phyloP scores from a whole-genome alignment of 2,113 vertebrate genomes.

The Anser brachyrhynchus region DNA sequence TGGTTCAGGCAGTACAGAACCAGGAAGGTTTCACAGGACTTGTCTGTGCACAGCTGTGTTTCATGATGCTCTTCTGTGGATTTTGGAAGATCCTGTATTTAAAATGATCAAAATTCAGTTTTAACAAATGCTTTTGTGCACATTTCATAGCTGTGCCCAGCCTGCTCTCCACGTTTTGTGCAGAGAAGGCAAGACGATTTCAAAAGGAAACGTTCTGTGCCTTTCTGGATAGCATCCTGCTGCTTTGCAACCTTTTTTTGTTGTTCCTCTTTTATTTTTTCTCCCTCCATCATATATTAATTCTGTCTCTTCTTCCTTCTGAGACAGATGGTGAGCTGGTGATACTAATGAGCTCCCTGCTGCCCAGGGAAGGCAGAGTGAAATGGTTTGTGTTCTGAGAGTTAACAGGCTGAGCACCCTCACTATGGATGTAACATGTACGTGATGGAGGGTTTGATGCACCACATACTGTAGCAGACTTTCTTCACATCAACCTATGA shows the following conservation, averaged over 20 bases:
- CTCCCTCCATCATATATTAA: background rate
- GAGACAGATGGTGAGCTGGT: slow-evolving; percentile 67
- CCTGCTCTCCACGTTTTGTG: background rate
- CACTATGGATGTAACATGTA: background rate
- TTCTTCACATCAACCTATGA: slow-evolving; percentile 35
- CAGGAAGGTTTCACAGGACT: background rate
- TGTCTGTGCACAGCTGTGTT: background rate
- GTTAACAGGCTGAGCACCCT: slow-evolving; percentile 39
- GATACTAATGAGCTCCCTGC: slow-evolving; percentile 48
- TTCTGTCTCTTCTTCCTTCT: slow-evolving; percentile 17
- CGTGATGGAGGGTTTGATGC: slow-evolving; percentile 12
- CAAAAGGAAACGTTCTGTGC: slow-evolving; percentile 2
- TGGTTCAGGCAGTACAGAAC: background rate
- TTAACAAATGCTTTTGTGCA: background rate
- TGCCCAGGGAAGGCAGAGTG: slow-evolving; percentile 48
- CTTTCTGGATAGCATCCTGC: slow-evolving; percentile 26
- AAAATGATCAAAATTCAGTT: background rate
- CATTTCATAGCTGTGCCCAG: background rate
- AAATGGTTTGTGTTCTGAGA: slow-evolving; percentile 56
- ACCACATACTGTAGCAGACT: slow-evolving; percentile 10
- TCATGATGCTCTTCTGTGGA: background rate
- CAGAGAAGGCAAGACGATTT: background rate
- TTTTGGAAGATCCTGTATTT: background rate
- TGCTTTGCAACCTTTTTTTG: slow-evolving; percentile 27
- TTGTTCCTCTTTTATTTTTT: background rate